phyloP scores from a whole-genome alignment of 2,888 invertebrate genomes.

The Nebria salina region DNA sequence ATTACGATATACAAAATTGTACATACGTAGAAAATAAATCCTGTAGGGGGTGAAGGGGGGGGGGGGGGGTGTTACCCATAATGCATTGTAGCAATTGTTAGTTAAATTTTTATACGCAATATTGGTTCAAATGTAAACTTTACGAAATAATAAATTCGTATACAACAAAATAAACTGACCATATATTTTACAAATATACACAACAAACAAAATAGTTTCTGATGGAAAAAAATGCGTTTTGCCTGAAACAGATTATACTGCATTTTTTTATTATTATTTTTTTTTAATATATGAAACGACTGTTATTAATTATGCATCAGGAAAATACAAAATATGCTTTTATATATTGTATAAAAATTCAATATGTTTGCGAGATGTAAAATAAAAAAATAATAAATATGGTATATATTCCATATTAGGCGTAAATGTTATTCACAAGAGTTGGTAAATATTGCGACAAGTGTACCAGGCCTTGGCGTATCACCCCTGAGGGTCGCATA shows the following conservation, averaged over 20 bases:
- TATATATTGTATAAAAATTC: background rate
- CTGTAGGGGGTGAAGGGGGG: no score
- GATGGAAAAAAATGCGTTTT: background rate
- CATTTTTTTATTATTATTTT: background rate
- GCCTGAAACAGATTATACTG: background rate
- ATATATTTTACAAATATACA: background rate
- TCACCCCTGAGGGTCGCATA: constrained; percentile 54
- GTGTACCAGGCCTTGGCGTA: constrained; percentile 41
- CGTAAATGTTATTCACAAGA: constrained; percentile 14
- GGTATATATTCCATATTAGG: background rate
- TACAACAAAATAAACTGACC: background rate
- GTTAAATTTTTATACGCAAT: no score
- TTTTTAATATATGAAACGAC: background rate
- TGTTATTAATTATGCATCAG: background rate
- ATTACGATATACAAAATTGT: constrained; percentile 17
- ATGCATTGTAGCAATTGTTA: background rate
- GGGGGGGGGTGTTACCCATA: no score
- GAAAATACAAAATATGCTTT: background rate
- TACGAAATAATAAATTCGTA: background rate
- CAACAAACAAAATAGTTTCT: background rate
- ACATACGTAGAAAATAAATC: no score
- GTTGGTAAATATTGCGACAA: constrained; percentile 52
- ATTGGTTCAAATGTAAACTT: background rate
- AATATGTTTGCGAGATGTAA: no score
- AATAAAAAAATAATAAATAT: no score